These are phyloP conservation scores for Myrmecobius fasciatus DNA, from an alignment of 2,113 vertebrate genomes.

Conservation along the genomic window DNA sequence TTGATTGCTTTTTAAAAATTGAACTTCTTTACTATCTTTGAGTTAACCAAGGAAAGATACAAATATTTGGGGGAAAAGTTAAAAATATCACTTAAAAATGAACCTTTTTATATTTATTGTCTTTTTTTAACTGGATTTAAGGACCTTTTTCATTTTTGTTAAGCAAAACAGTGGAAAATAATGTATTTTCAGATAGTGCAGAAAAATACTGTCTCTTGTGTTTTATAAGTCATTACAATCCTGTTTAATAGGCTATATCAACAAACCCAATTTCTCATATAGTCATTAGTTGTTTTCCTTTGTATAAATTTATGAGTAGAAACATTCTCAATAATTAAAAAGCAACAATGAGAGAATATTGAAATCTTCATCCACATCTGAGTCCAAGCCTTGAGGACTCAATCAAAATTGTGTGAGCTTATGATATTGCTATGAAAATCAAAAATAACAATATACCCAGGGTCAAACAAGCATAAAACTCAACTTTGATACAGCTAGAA, in stretches of 20 bases:
- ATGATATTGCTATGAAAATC: not conserved
- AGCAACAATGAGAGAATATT: constrained; percentile 16
- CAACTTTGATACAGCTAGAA: constrained; percentile 7
- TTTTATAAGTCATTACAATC: not conserved
- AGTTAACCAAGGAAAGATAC: constrained; percentile 42
- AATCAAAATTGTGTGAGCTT: not conserved
- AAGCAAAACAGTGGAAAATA: not conserved
- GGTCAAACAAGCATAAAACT: constrained; percentile 2
- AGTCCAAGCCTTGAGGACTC: not conserved
- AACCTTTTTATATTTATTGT: not conserved
- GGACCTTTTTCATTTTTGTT: not conserved
- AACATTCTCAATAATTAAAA: not conserved
- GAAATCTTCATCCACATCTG: not conserved
- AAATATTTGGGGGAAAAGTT: constrained; percentile 34
- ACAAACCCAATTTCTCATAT: not conserved
- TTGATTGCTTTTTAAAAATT: constrained; percentile 12
- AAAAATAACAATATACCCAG: not conserved
- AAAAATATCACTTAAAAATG: not conserved
- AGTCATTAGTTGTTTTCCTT: not conserved
- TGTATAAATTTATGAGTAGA: not conserved
- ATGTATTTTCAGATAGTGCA: not conserved
- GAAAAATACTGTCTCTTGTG: constrained; percentile 24
- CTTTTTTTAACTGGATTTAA: constrained; percentile 17
- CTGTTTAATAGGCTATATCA: not conserved
- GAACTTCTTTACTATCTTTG: constrained; percentile 52